A percentile compares a stretch with the other conserved stretches of the same genome.
Evolutionary conservation across 2,888 invertebrate species (phyloP).

Genomic region (Acheta domesticus): DNA sequence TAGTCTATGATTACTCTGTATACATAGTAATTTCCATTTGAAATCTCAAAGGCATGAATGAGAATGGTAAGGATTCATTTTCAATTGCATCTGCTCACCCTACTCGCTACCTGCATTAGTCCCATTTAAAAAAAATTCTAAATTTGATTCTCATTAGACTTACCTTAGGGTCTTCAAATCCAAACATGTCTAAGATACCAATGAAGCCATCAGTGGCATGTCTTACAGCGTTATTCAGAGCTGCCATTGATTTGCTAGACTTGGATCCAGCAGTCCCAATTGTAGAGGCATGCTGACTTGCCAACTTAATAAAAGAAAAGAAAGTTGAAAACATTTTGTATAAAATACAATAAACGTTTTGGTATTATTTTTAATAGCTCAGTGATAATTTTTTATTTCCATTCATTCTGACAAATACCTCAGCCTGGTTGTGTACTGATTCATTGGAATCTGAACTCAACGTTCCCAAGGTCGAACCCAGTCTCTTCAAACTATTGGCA

Average conservation of each 20-base stretch:
- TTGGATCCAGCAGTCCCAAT: conserved; percentile 72
- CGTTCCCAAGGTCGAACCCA: conserved; percentile 62
- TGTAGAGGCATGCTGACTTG: conserved; percentile 75
- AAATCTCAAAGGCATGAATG: too few species aligned
- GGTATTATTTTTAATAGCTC: background rate
- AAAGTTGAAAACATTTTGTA: background rate
- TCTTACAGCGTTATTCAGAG: conserved; percentile 84
- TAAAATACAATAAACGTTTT: background rate
- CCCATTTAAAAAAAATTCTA: too few species aligned
- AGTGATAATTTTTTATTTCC: background rate
- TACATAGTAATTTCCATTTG: too few species aligned
- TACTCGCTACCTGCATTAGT: background rate
- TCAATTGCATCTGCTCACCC: background rate
- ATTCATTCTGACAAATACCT: conserved; percentile 45
- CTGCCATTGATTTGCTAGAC: conserved; percentile 77
- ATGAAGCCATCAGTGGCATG: conserved; percentile 94
- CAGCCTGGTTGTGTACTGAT: conserved; percentile 83
- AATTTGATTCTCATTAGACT: conserved; percentile 21
- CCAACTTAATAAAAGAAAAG: conserved; percentile 22
- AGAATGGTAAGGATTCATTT: background rate
- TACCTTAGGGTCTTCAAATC: conserved; percentile 85
- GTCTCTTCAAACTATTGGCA: conserved; percentile 84
- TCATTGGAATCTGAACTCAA: conserved; percentile 89
- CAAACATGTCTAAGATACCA: conserved; percentile 94
- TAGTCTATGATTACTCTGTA: too few species aligned